Evolutionary conservation across 2,888 invertebrate species (phyloP), one percentile per base, ranked within the genome.

Genomic region (Hirtodrosophila trivittata): DNA sequence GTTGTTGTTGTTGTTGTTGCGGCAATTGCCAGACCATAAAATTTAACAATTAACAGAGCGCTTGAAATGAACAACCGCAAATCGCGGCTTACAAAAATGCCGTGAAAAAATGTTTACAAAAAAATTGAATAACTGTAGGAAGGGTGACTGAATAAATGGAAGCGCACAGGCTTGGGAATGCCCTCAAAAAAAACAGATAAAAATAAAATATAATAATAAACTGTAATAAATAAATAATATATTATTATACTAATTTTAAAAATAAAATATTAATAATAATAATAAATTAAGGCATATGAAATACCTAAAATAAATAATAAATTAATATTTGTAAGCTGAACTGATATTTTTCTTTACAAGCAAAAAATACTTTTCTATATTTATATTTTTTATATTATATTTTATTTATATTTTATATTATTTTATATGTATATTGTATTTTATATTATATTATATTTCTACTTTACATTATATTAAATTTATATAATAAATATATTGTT

Each of bases 1-100:
- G 41, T 42, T 56, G 35, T 41, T 56, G 33, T 30, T 58, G 47
- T 39, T 50, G 33, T 55, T 70, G 51, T 33, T 62, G 50, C 45
- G 46, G 58, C 86, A 84, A 81, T 85, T 86, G 82, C 77, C 75
- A 89, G 88, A 88, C 89, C 88, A 87, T 87, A 88, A 88, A 88
- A 89, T 83, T 87, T 88, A 81, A 85, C 87, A 88, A 88, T 88
- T 88, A 88, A 87, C 83, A 83, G 72, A 78, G 58, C 66, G 60
- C 77, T 64, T 65, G 45, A 66, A 78, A 63, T 66, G 81, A 37
- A 84, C 80, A 80, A 84, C 70, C 75, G 59, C 70, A 84, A 78
- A 84, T 78, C 78, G 85, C 83, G 80, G 85, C 80, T 87, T 83
- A 87, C 84, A 88, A 84, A 82, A 77, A 86, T 58, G 70, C 69